phyloP scores from a whole-genome alignment of 2,888 invertebrate genomes.

The Muschampia plurimacula region DNA sequence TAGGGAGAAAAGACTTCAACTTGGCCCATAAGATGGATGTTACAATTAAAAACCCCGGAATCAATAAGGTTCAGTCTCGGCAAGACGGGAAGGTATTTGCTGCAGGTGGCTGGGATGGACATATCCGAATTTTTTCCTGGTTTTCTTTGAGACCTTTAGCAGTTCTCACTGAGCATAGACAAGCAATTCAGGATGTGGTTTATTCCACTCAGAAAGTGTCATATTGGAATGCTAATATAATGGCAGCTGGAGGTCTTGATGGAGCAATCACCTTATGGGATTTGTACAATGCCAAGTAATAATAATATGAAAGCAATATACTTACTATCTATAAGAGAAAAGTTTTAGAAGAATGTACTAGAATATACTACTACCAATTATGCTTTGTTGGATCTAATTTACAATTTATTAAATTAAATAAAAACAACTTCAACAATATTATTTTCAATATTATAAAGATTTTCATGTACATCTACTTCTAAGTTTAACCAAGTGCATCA shows the following conservation, averaged over 20 bases:
- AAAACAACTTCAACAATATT: neutral
- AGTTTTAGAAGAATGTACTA: slow-evolving; percentile 32
- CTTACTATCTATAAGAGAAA: slow-evolving; percentile 22
- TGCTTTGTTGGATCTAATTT: neutral
- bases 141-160: slow-evolving; percentile 90
- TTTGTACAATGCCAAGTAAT: slow-evolving; percentile 87
- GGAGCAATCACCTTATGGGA: slow-evolving; percentile 92
- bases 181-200: slow-evolving; percentile 89
- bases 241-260: slow-evolving; percentile 91
- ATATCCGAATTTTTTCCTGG: slow-evolving; percentile 91
- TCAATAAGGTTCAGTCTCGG: slow-evolving; percentile 88
- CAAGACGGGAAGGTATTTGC: slow-evolving; percentile 90
- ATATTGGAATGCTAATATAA: slow-evolving; percentile 90
- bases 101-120: slow-evolving; percentile 91
- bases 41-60: slow-evolving; percentile 90
- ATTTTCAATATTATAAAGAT: neutral
- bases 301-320: slow-evolving; percentile 42
- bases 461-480: neutral
- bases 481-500: neutral
- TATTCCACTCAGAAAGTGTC: slow-evolving; percentile 88
- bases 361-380: neutral
- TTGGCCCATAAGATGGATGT: slow-evolving; percentile 87
- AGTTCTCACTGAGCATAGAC: slow-evolving; percentile 90
- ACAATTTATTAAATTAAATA: neutral
- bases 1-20: slow-evolving; percentile 83